Conservation (phyloP, 2,797 vertebrate species). For the Microctenopoma lineatum region DNA sequence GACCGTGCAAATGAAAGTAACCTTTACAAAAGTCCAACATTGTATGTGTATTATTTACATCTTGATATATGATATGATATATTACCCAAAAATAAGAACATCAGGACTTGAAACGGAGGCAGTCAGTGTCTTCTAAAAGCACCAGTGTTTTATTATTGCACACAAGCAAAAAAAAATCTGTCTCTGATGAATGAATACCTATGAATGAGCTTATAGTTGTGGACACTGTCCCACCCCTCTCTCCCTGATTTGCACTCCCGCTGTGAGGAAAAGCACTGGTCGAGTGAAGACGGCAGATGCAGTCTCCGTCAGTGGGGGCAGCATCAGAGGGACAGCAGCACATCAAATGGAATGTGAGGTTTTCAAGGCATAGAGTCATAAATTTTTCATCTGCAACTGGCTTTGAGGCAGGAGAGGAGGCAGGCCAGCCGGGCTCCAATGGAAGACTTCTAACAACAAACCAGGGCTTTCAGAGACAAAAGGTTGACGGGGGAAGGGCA, state of each 20-base stretch:
- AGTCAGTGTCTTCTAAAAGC: slow-evolving; percentile 49
- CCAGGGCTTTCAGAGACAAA: slow-evolving; percentile 72
- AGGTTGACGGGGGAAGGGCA: slow-evolving; percentile 68
- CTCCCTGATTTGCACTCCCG: slow-evolving; percentile 62
- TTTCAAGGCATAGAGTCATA: slow-evolving; percentile 84
- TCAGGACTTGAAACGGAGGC: neutral
- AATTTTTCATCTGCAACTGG: slow-evolving; percentile 86
- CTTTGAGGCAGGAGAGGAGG: slow-evolving; percentile 83
- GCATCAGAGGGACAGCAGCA: slow-evolving; percentile 81
- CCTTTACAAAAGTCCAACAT: slow-evolving; percentile 16
- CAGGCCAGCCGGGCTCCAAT: slow-evolving; percentile 67
- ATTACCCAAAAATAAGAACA: slow-evolving; percentile 26
- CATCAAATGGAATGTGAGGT: slow-evolving; percentile 84
- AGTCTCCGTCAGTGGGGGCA: slow-evolving; percentile 77
- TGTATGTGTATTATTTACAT: slow-evolving; percentile 11
- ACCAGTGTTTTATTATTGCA: slow-evolving; percentile 67
- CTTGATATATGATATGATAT: slow-evolving; percentile 34
- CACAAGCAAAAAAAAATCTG: slow-evolving; percentile 48
- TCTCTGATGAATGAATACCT: slow-evolving; percentile 64
- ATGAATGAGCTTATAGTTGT: slow-evolving; percentile 43
- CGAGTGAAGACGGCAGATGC: slow-evolving; percentile 70
- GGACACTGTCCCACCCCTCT: slow-evolving; percentile 31
- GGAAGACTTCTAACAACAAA: slow-evolving; percentile 80
- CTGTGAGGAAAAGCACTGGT: slow-evolving; percentile 68
- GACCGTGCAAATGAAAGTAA: slow-evolving; percentile 6